phyloP scores from a whole-genome alignment of 2,113 vertebrate genomes.

The Eubucco bourcierii region DNA sequence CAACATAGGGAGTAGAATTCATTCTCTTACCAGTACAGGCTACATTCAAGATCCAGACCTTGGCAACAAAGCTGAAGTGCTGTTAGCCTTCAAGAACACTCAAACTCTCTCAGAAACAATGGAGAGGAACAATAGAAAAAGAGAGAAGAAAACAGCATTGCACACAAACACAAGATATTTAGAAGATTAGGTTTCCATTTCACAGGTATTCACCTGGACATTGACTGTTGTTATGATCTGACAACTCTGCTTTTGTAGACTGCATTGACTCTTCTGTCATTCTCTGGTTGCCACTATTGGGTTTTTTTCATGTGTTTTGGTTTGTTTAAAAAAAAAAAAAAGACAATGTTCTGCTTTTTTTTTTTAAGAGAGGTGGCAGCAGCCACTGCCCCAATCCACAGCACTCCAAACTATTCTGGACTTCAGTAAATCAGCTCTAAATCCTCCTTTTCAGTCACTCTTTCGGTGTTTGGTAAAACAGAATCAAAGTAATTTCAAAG shows the following conservation, averaged over 20 bases:
- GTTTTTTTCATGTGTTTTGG: neutral
- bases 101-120: neutral
- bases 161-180: neutral
- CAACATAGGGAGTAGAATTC: neutral
- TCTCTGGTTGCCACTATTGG: neutral
- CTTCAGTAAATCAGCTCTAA: neutral
- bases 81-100: neutral
- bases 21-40: neutral
- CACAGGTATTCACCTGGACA: neutral
- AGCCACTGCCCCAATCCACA: neutral
- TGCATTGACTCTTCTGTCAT: neutral
- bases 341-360: neutral
- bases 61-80: neutral
- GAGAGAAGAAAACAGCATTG: neutral
- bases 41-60: neutral
- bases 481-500: no score
- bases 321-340: neutral
- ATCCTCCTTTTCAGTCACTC: no score
- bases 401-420: neutral
- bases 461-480: no score
- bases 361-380: neutral
- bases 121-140: neutral
- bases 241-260: neutral
- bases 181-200: neutral
- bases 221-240: neutral